phyloP scores from a whole-genome alignment of 2,113 vertebrate species.

The Saguinus midas region DNA sequence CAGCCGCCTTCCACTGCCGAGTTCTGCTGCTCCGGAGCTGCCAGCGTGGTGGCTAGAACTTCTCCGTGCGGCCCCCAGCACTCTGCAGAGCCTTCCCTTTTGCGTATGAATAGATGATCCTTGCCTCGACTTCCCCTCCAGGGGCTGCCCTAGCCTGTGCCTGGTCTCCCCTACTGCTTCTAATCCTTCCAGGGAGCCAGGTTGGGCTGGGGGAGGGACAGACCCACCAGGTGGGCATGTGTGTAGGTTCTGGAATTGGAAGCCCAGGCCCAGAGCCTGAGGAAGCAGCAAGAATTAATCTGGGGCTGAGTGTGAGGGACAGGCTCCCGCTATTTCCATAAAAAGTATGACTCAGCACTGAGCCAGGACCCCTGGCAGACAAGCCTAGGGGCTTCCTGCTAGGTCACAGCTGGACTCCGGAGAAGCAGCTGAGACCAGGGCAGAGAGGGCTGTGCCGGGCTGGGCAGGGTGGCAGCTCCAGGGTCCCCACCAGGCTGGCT shows the following conservation, averaged over 20 bases:
- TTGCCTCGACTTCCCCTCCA: not conserved
- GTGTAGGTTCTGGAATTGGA: not conserved
- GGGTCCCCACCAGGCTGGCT: not conserved
- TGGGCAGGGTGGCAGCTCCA: too few species aligned
- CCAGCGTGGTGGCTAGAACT: not conserved
- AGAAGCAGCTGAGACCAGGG: not conserved
- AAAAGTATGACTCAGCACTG: not conserved
- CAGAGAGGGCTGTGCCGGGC: too few species aligned
- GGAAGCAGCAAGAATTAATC: not conserved
- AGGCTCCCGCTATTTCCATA: not conserved
- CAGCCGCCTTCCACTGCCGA: not conserved
- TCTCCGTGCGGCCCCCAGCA: not conserved
- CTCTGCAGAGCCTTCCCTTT: too few species aligned
- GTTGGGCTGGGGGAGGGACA: not conserved
- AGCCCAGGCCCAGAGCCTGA: not conserved
- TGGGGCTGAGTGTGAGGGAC: not conserved
- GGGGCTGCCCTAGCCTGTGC: too few species aligned
- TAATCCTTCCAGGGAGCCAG: not conserved
- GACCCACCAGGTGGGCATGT: not conserved
- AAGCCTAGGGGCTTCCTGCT: not conserved
- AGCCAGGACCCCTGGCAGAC: not conserved
- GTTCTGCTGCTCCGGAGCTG: not conserved
- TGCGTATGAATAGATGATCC: too few species aligned
- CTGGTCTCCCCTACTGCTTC: not conserved
- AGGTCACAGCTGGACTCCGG: not conserved